phyloP scores from a whole-genome alignment of 92 coral and sea anemone genomes.

The Siderastrea radians region DNA sequence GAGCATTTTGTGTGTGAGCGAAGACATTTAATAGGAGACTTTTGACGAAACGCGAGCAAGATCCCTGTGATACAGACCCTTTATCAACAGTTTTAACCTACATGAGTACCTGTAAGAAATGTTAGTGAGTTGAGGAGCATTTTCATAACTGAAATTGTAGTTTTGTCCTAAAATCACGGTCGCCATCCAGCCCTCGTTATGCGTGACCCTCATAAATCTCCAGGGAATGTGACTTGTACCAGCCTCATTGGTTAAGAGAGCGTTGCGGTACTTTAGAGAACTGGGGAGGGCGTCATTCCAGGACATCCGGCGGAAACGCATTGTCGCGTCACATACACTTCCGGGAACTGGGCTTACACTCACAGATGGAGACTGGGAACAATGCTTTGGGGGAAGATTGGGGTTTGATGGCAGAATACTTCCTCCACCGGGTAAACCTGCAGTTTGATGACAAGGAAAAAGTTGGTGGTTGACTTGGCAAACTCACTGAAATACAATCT shows the following conservation, averaged over 20 bases:
- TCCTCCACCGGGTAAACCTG: constrained; percentile 76
- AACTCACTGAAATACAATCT: no score
- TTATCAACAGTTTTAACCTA: no score
- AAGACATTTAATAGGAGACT: no score
- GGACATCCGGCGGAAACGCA: constrained; percentile 85
- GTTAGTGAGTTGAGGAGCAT: constrained; percentile 86
- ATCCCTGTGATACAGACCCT: no score
- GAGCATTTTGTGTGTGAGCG: no score
- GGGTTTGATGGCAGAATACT: constrained; percentile 85
- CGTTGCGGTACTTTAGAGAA: constrained; percentile 70
- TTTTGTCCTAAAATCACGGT: constrained; percentile 80
- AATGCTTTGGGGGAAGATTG: constrained; percentile 89
- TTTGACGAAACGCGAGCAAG: no score
- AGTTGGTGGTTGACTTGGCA: no score
- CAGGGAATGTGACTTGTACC: constrained; percentile 85
- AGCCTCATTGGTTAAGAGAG: constrained; percentile 78
- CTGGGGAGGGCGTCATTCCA: constrained; percentile 84
- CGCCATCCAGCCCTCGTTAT: constrained; percentile 86
- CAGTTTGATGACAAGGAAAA: not conserved
- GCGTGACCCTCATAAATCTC: constrained; percentile 81
- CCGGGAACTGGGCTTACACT: constrained; percentile 77
- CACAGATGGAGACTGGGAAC: constrained; percentile 72
- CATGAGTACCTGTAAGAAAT: constrained; percentile 80
- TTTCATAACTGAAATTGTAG: constrained; percentile 74
- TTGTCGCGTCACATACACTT: constrained; percentile 75